Base-by-base conservation (phyloP, 2,888 invertebrate genomes). In the Drosophila nr. medialis region DNA sequence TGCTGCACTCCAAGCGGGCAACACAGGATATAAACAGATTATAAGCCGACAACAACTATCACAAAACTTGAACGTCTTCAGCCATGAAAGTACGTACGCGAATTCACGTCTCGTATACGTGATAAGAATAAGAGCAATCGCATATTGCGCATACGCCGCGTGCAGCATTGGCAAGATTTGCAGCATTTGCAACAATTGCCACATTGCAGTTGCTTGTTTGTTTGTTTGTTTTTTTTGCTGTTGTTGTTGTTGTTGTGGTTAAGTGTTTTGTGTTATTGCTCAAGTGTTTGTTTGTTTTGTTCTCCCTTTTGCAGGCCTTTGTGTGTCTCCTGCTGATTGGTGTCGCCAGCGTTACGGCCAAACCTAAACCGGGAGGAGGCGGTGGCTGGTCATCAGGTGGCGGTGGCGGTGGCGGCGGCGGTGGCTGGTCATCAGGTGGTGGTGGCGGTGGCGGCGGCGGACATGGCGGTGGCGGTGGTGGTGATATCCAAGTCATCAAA, bases 251-350 rank as follows among this genome's bases (percentile, higher is more conserved):
- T 55, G 45, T 29, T 58, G 13, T 62, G 45, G 6, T 38, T 40
- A 4, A 38, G 36, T 56, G 32, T 58, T 21, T 48, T 24, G 5
- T 34, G 45, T 1, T 4, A 4, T 45, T 13, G 49, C 34, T 54
- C 0, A 24, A 30, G 51, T 53, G 34, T 45, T 49, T 7, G 30
- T 24, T 34, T 21, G 50, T 50, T 24, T 49, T 34, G n/a, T 38
- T 60, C 29, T 13, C 29, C 21, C 15, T 34, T 6, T 74, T 70
- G 32, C 63, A 92, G 92, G 91, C 90, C 56, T 91, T 92, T 78
- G 87, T 92, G 62, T 92, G 92, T 86, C 83, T 92, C 65, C 73
- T 92, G 64, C 75, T 92, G 48, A 86, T 92, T 68, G 92, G 92
- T 65, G 91, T 82, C 30, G 92, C 91, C 72, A 90, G 92, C 50